Percentiles rank a stretch among this genome's conserved stretches.
Conservation (phyloP, 2,888 invertebrate genomes). For the Gortyna flavago region DNA sequence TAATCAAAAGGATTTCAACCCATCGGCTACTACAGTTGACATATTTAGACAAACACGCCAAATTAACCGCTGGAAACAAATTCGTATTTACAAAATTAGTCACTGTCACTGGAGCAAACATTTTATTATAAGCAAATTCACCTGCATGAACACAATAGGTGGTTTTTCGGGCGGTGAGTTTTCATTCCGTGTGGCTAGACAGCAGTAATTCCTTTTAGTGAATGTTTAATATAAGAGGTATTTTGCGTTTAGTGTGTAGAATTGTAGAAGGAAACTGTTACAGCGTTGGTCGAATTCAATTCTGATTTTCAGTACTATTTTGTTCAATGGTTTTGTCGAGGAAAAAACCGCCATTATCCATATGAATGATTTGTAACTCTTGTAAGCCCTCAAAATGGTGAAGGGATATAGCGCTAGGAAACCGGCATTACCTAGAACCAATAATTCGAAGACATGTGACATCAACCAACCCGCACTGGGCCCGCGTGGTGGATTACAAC, state of each 20-base stretch:
- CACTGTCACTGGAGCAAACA: conserved; percentile 49
- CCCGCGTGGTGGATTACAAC: too few relatives aligned
- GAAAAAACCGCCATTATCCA: too few relatives aligned
- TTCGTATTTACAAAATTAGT: conserved; percentile 54
- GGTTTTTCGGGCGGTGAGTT: conserved; percentile 53
- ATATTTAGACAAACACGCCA: conserved; percentile 2
- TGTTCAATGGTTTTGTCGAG: background rate
- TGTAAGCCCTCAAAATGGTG: too few relatives aligned
- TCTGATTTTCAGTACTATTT: background rate
- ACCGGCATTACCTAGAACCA: too few relatives aligned
- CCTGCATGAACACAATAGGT: conserved; percentile 60
- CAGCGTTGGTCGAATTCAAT: background rate
- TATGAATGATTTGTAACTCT: background rate
- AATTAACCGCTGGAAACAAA: conserved; percentile 50
- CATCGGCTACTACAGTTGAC: background rate
- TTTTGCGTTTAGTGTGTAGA: conserved; percentile 19
- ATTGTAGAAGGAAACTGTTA: background rate
- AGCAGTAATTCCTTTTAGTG: conserved; percentile 56
- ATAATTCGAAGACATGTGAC: too few relatives aligned
- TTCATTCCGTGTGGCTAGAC: conserved; percentile 63
- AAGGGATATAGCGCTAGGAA: too few relatives aligned
- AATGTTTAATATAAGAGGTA: conserved; percentile 46
- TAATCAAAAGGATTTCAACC: conserved; percentile 17
- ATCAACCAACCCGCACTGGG: too few relatives aligned
- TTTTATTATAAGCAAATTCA: conserved; percentile 56